phyloP scores from a whole-genome alignment of 2,113 vertebrate genomes.

The Fukomys damarensis region DNA sequence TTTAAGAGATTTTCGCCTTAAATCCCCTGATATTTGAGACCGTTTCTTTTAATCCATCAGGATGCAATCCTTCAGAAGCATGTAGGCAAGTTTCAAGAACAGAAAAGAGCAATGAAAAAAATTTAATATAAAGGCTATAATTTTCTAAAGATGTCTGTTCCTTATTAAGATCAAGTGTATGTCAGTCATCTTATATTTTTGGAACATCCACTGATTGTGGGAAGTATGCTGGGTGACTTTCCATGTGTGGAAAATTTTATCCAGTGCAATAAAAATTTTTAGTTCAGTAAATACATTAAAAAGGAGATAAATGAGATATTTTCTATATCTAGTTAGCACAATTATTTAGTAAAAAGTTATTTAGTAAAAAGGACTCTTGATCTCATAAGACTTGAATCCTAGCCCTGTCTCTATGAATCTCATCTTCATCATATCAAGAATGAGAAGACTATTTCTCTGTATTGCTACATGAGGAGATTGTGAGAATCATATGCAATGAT shows the following conservation, averaged over 20 bases:
- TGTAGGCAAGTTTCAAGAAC: constrained; percentile 65
- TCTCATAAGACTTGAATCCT: neutral
- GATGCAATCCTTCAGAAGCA: constrained; percentile 67
- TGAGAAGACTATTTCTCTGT: neutral
- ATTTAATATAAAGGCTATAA: constrained; percentile 78
- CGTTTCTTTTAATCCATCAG: neutral
- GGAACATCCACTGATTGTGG: constrained; percentile 46
- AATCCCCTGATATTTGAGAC: constrained; percentile 77
- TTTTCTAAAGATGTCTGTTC: constrained; percentile 79
- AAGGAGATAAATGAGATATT: constrained; percentile 22
- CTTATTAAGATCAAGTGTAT: constrained; percentile 74
- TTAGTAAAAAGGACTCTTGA: neutral
- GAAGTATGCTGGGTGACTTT: neutral
- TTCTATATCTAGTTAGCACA: constrained; percentile 53
- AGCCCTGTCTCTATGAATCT: neutral
- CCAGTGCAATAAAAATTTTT: constrained; percentile 48
- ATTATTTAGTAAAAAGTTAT: neutral
- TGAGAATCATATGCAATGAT: neutral
- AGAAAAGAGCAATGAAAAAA: constrained; percentile 78
- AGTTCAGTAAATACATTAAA: constrained; percentile 47
- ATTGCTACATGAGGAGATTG: neutral
- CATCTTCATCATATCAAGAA: neutral
- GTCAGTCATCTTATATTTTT: constrained; percentile 74
- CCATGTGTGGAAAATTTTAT: constrained; percentile 69
- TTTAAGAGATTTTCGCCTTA: constrained; percentile 70